A percentile compares a stretch with the other conserved stretches of the same genome.
Conservation (phyloP, 2,888 invertebrate species). For the Imbricaverruca yamaguchii region DNA sequence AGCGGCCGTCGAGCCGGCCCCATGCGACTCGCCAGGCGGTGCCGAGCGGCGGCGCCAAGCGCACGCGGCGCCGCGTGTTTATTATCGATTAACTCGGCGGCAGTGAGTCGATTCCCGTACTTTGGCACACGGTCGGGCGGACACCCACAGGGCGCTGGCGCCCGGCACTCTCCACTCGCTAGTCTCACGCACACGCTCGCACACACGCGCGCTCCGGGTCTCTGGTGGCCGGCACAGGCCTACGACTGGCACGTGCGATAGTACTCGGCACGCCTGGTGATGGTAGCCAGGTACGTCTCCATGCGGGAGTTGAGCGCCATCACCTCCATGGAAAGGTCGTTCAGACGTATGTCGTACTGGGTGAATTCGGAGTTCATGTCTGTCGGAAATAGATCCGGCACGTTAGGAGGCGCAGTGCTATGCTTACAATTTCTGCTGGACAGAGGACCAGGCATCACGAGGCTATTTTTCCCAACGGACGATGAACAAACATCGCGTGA, state of each 20-base stretch:
- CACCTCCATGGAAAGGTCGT: slow-evolving; percentile 52
- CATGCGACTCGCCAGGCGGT: too few relatives aligned
- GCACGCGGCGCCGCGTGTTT: too few relatives aligned
- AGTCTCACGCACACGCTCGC: neutral
- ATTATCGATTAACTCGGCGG: slow-evolving; percentile 15
- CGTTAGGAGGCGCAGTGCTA: too few relatives aligned
- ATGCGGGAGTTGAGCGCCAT: slow-evolving; percentile 56
- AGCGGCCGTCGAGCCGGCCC: neutral
- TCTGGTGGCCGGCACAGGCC: too few relatives aligned
- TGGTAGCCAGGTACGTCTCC: slow-evolving; percentile 52
- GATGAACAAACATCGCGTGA: too few relatives aligned
- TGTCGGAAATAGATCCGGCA: neutral
- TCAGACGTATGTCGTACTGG: slow-evolving; percentile 55
- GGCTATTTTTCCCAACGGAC: too few relatives aligned
- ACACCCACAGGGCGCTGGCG: neutral
- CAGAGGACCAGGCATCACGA: neutral
- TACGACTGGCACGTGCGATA: slow-evolving; percentile 52
- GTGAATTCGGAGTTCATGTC: slow-evolving; percentile 60
- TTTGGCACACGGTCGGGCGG: slow-evolving; percentile 1
- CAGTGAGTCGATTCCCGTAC: slow-evolving; percentile 19
- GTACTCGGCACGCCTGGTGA: slow-evolving; percentile 53
- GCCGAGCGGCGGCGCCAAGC: too few relatives aligned
- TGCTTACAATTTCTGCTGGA: too few relatives aligned
- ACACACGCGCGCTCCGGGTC: slow-evolving; percentile 18
- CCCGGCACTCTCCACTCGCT: too few relatives aligned